Conservation (phyloP, 2,113 vertebrate genomes). For the Strix uralensis region DNA sequence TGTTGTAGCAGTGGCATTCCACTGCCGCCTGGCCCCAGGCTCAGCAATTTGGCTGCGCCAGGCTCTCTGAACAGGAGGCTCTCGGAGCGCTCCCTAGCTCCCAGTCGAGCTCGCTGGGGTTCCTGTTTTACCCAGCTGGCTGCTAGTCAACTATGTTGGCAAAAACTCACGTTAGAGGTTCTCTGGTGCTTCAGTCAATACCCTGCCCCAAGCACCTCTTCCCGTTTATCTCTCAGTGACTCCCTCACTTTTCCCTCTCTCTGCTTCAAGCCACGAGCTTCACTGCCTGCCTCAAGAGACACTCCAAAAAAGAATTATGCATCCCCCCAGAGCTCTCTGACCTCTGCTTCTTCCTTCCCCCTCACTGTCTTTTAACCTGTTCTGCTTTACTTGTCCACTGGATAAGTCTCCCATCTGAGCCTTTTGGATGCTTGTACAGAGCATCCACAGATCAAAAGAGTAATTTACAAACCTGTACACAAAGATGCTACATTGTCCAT, state of each 20-base stretch:
- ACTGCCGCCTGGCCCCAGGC: not conserved
- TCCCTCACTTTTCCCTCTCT: not conserved
- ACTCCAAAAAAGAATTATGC: not conserved
- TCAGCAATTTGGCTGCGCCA: not conserved
- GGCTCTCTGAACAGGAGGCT: not conserved
- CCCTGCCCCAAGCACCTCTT: not conserved
- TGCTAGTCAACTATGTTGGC: not conserved
- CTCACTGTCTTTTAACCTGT: not conserved
- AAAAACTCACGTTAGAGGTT: not conserved
- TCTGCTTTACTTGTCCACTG: not conserved
- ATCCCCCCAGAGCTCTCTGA: not conserved
- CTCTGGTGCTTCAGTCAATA: not conserved
- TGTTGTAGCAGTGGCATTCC: constrained; percentile 7
- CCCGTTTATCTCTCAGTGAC: not conserved
- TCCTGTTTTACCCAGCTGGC: not conserved
- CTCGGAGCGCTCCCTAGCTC: not conserved
- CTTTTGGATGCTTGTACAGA: not conserved
- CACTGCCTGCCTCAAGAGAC: not conserved
- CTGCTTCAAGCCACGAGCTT: not conserved
- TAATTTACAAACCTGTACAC: not conserved
- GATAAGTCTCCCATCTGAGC: not conserved
- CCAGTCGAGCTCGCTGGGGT: not conserved
- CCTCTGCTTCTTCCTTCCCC: not conserved
- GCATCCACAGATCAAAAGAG: not conserved
- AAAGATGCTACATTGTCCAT: not conserved